Evolutionary conservation across 64 coral and sea anemone species (phyloP), one percentile per base, ranked within the genome.

Genomic region (Montipora foliosa): DNA sequence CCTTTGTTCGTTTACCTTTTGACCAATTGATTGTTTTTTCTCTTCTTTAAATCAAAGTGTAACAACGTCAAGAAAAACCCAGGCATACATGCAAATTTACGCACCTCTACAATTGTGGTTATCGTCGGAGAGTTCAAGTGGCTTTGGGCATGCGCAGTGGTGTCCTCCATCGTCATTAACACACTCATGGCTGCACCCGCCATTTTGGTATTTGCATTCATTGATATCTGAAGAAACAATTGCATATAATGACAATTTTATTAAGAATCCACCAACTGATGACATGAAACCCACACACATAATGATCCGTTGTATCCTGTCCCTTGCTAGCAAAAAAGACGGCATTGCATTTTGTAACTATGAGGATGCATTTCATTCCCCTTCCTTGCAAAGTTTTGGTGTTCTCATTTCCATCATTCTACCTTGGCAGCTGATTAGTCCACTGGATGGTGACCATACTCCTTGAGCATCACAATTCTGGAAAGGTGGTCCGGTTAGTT

Each of bases 181-280:
- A 48, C 95, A 97, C 24, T 81, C 87, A 83, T 97, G 95, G 8
- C 82, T 88, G 20, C 95, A 97, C 12, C 95, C 95, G 10, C 95
- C 95, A 11, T 97, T 97, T 45, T 85, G 48, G n/a, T 75, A 51
- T 13, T 71, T 83, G 46, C 95, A 97, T n/a, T 97, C 95, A 66
- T 97, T 76, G 48, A 94, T 94, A 78, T 97, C 95, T 97, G 82
- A 76, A 60, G 53, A 17, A 50, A 85, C 6, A 52, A 68, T 37
- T 15, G 11, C 15, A 52, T 62, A 9, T 20, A 53, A 80, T 57
- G 11, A 6, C 53, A 64, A 64, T 64, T 64, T 64, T 64, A 64
- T 64, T 64, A 12, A 11, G 11, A 14, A 64, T 12, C 53, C 53
- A 57, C 11, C 11, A 57, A 57, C 6, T 57, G 53, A 8, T 57